Evolutionary conservation across 2,113 vertebrate genomes (phyloP), one percentile per base, ranked within the genome.

Genomic region (Mormyrus lacerda): DNA sequence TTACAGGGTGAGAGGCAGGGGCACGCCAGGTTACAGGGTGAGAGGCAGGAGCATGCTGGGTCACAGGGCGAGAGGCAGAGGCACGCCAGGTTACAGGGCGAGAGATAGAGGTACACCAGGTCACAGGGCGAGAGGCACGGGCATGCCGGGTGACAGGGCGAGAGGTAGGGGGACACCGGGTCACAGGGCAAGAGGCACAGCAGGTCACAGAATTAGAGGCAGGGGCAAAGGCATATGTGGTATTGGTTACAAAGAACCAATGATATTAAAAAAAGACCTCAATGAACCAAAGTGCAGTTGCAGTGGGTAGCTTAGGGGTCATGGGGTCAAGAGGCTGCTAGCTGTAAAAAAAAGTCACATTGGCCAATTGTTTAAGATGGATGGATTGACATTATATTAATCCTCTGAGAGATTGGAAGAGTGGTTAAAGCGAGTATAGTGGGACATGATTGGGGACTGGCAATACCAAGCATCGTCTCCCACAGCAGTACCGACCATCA

Each of bases 11-110:
- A 58, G 55, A 58, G 21, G 7, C 6, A n/a, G 55, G 5, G 55
- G 2, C 21, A 58, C 0, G 7, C 21, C 6, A 0, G 21, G 21
- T 58, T 2, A 58, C 21, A 7, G 7, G 55, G 6, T 0, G 21
- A 24, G 55, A 58, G 21, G 2, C 53, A 21, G 53, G 1, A 5
- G 19, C 53, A 21, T 5, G 17, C 53, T 0, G 1, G 53, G 53
- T 55, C 17, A 55, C 53, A 55, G 53, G 53, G 19, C 19, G 4
- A 55, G 53, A 55, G 51, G 17, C 50, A 53, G 50, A 0, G 50
- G 0, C 15, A 53, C 15, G 15, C 50, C 15, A 3, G 15, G 50
- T 51, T 6, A 48, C 47, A 48, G 47, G 47, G 8, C 1, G 47
- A 10, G 9, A 48, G 47, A 7, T 0, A 51, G 50, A 1, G 15